Conservation (phyloP, 2,797 vertebrate species). For the Molossus alvarezi region DNA sequence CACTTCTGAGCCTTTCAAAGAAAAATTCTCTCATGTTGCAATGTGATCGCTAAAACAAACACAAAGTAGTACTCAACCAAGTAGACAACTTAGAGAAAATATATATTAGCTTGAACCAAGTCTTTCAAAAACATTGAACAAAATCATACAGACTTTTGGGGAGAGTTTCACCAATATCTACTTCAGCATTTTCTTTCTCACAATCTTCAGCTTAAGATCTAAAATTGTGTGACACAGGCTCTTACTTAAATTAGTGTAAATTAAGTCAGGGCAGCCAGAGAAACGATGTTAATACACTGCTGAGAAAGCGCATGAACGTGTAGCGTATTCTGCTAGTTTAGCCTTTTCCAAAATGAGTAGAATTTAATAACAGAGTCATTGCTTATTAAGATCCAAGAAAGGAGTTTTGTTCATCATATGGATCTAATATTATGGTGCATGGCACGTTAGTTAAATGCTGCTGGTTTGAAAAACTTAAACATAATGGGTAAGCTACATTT, state of each 20-base stretch:
- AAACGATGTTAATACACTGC: constrained; percentile 57
- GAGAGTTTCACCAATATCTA: not conserved
- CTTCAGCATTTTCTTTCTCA: not conserved
- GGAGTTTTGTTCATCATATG: constrained; percentile 65
- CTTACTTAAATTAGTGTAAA: constrained; percentile 61
- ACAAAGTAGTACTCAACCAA: not conserved
- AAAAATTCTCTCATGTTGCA: not conserved
- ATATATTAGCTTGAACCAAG: not conserved
- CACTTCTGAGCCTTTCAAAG: constrained; percentile 12
- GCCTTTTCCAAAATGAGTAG: constrained; percentile 63
- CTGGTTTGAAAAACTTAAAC: constrained; percentile 71
- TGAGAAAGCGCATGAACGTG: constrained; percentile 51
- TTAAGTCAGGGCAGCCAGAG: constrained; percentile 54
- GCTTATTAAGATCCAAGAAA: constrained; percentile 61
- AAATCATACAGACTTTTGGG: not conserved
- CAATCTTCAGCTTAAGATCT: not conserved
- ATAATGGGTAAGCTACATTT: constrained; percentile 43
- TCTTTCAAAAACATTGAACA: constrained; percentile 25
- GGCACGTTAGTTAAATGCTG: constrained; percentile 66
- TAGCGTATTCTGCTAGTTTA: constrained; percentile 64
- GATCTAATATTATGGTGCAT: constrained; percentile 28
- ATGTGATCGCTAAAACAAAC: not conserved
- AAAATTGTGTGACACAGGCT: constrained; percentile 37
- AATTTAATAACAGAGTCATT: constrained; percentile 67
- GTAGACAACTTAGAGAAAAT: constrained; percentile 28